Conservation (phyloP, 2,888 invertebrate genomes). For the Apodemia duryi region DNA sequence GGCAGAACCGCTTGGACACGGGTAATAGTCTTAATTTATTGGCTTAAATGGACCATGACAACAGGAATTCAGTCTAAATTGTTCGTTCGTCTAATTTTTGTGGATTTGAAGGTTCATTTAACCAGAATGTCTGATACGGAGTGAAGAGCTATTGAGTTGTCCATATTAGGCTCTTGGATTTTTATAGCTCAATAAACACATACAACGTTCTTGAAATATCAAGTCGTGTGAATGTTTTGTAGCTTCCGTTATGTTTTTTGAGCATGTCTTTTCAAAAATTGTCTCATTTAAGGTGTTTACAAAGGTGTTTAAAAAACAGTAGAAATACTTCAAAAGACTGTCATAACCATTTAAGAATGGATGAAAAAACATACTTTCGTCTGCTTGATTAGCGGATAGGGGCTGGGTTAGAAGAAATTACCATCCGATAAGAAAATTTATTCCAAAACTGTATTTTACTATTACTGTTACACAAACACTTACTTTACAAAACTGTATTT, state of each 20-base stretch:
- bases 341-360: too few relatives aligned
- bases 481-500: too few relatives aligned
- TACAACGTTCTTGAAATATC: background rate
- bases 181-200: background rate
- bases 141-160: background rate
- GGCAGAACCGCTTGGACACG: conserved; percentile 58
- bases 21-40: conserved; percentile 75
- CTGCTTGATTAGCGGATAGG: too few relatives aligned
- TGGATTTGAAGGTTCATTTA: background rate
- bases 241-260: background rate
- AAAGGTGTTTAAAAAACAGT: too few relatives aligned
- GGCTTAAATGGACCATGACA: conserved; percentile 66
- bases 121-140: background rate
- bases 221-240: background rate
- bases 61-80: conserved; percentile 47
- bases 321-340: too few relatives aligned
- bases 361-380: too few relatives aligned
- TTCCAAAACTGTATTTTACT: too few relatives aligned
- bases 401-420: too few relatives aligned
- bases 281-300: background rate
- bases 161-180: background rate
- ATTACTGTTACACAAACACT: too few relatives aligned
- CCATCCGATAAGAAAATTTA: too few relatives aligned
- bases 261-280: too few relatives aligned
- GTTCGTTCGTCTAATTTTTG: conserved; percentile 1